A percentile compares a stretch with the other conserved stretches of the same genome.
Evolutionary conservation across 2,797 vertebrate genomes (phyloP).

Genomic region (Cyprinodon diabolis): DNA sequence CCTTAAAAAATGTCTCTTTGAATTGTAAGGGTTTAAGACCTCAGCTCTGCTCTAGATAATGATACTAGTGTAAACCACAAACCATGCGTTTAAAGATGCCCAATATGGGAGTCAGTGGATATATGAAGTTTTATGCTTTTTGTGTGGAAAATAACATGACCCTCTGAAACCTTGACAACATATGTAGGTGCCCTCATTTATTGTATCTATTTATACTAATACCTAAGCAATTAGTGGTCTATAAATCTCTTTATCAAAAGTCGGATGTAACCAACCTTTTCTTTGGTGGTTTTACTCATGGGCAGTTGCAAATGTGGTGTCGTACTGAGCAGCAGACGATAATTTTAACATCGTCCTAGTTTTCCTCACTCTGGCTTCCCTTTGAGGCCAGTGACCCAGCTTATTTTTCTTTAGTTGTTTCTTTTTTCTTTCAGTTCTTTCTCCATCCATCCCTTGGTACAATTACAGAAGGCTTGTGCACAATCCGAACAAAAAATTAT

Average conservation of each 20-base stretch:
- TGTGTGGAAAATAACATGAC: not conserved
- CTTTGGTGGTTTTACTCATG: conserved; percentile 5
- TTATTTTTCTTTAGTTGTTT: conserved; percentile 45
- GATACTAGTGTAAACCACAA: not conserved
- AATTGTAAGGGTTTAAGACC: too few species aligned
- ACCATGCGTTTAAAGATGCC: not conserved
- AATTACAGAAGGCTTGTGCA: conserved; percentile 16
- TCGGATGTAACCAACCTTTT: conserved; percentile 8
- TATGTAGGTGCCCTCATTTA: not conserved
- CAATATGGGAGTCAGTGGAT: too few species aligned
- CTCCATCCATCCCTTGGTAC: conserved; percentile 30
- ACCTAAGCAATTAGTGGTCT: too few species aligned
- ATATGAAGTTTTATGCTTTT: too few species aligned
- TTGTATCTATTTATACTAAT: not conserved
- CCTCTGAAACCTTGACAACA: not conserved
- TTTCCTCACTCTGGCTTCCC: conserved; percentile 72
- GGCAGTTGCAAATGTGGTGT: conserved; percentile 19
- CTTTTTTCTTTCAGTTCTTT: conserved; percentile 11
- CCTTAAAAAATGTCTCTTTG: too few species aligned
- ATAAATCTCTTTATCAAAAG: not conserved
- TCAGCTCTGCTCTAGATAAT: too few species aligned
- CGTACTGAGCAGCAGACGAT: conserved; percentile 57
- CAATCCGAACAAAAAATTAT: not conserved
- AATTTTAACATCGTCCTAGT: conserved; percentile 81
- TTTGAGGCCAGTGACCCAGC: conserved; percentile 80